Conservation (phyloP, 2,888 invertebrate species). For the Bembecia ichneumoniformis region DNA sequence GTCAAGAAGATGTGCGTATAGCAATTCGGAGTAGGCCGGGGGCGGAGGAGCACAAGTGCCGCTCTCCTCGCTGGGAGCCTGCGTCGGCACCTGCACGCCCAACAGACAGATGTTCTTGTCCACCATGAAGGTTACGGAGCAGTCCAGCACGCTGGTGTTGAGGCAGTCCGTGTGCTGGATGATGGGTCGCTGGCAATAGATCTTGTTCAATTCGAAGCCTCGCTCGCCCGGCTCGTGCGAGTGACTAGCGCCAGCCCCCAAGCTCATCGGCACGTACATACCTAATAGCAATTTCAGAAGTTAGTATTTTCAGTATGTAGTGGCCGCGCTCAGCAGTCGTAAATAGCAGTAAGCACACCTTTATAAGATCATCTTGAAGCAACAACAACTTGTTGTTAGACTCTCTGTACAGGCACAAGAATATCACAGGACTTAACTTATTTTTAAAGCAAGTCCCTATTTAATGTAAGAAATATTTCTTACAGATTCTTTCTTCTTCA, state of each 20-base stretch:
- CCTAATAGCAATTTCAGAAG: background rate
- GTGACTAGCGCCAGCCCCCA: conserved; percentile 9
- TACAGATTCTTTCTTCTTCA: too few species aligned
- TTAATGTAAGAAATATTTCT: too few species aligned
- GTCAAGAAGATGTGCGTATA: conserved; percentile 86
- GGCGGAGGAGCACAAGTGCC: conserved; percentile 11
- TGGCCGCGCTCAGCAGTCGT: background rate
- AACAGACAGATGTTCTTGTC: conserved; percentile 84
- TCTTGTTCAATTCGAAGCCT: conserved; percentile 65
- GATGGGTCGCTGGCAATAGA: conserved; percentile 79
- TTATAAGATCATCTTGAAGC: too few species aligned
- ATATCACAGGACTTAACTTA: too few species aligned
- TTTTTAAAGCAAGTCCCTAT: too few species aligned
- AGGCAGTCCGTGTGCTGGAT: conserved; percentile 79
- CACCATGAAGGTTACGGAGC: conserved; percentile 84
- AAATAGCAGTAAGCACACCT: too few species aligned
- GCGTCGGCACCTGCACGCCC: conserved; percentile 84
- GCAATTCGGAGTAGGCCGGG: conserved; percentile 78
- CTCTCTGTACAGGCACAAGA: too few species aligned
- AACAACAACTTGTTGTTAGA: too few species aligned
- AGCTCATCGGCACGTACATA: conserved; percentile 4
- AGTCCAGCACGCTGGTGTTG: conserved; percentile 83
- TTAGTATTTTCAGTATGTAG: background rate
- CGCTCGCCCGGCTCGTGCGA: conserved; percentile 14
- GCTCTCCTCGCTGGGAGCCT: conserved; percentile 72